Evolutionary conservation across 2,888 invertebrate genomes (phyloP).

Genomic region (Monopis laevigella): DNA sequence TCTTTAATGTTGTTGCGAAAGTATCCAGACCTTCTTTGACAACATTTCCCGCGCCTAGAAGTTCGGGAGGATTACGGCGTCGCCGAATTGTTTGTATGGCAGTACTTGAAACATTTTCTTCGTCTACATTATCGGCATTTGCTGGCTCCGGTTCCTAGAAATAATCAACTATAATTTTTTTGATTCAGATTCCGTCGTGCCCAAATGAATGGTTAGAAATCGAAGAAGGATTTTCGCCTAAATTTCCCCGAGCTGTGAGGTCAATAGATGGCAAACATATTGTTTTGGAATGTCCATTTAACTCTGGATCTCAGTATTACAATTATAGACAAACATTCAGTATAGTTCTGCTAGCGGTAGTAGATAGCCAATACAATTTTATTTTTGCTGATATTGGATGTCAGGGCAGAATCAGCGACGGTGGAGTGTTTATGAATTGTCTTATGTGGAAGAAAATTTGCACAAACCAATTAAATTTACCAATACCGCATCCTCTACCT

Average conservation of each 20-base stretch:
- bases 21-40: too few relatives aligned
- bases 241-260: slow-evolving; percentile 9
- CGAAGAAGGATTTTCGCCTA: slow-evolving; percentile 11
- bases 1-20: too few relatives aligned
- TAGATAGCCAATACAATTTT: slow-evolving; percentile 20
- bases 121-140: too few relatives aligned
- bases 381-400: slow-evolving; percentile 15
- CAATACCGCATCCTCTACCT: slow-evolving; percentile 20
- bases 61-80: too few relatives aligned
- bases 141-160: too few relatives aligned
- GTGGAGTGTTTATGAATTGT: slow-evolving; percentile 21
- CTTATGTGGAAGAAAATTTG: slow-evolving; percentile 23
- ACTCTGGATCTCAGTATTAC: slow-evolving; percentile 15
- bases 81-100: too few relatives aligned
- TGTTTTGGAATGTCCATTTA: background rate
- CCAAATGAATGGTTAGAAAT: slow-evolving; percentile 15
- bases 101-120: too few relatives aligned
- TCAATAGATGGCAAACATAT: slow-evolving; percentile 3
- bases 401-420: slow-evolving; percentile 24
- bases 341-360: too few relatives aligned
- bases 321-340: too few relatives aligned
- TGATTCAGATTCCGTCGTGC: slow-evolving; percentile 12
- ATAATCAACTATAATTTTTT: too few relatives aligned
- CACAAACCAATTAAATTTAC: slow-evolving; percentile 23
- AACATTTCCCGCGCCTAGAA: too few relatives aligned